These are phyloP conservation scores for Trachelus tabidus DNA, from an alignment of 2,888 invertebrate species.

Conservation along the genomic window DNA sequence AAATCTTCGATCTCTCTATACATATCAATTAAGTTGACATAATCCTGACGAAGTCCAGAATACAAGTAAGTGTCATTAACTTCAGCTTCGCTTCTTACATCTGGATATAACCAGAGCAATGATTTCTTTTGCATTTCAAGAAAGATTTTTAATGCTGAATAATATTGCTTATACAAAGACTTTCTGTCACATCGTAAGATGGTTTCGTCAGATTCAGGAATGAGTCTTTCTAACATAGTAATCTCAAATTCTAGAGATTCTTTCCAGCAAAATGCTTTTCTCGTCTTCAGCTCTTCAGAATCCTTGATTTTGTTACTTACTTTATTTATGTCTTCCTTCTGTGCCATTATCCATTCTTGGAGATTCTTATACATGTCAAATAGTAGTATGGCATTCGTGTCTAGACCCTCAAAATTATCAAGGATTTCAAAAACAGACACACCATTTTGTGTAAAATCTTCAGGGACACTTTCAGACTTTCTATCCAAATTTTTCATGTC, in stretches of 20 bases:
- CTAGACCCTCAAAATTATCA: neutral
- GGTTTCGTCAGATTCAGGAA: slow-evolving; percentile 13
- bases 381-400: neutral
- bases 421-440: neutral
- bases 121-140: slow-evolving; percentile 50
- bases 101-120: slow-evolving; percentile 52
- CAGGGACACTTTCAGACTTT: neutral
- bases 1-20: slow-evolving; percentile 52
- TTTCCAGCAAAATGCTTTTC: slow-evolving; percentile 48
- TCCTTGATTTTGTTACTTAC: neutral
- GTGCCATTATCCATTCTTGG: slow-evolving; percentile 5
- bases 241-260: slow-evolving; percentile 48
- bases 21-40: slow-evolving; percentile 43
- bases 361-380: slow-evolving; percentile 4
- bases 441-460: neutral
- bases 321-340: neutral
- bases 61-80: slow-evolving; percentile 48
- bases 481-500: neutral
- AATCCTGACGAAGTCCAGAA: slow-evolving; percentile 26
- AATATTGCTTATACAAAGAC: slow-evolving; percentile 30
- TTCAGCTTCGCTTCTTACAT: slow-evolving; percentile 51
- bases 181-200: neutral
- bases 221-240: slow-evolving; percentile 31
- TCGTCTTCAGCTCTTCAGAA: slow-evolving; percentile 25
- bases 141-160: slow-evolving; percentile 39